Evolutionary conservation across 2,113 vertebrate species (phyloP).

Genomic region (Vicugna pacos): DNA sequence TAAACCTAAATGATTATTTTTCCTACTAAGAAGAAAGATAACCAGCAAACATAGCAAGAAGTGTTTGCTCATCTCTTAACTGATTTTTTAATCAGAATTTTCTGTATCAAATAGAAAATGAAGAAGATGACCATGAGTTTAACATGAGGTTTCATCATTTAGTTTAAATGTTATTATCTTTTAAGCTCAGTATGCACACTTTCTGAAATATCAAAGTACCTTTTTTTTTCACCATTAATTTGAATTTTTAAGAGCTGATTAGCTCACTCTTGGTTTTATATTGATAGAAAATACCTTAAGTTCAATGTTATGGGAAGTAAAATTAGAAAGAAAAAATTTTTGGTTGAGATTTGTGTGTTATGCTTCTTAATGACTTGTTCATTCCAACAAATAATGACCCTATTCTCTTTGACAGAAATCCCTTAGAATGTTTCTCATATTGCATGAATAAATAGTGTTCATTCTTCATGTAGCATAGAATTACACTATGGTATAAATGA

Average conservation of each 20-base stretch:
- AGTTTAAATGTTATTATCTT: background rate
- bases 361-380: conserved; percentile 54
- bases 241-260: background rate
- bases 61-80: background rate
- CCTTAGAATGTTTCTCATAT: conserved; percentile 67
- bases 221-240: background rate
- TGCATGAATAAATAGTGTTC: conserved; percentile 74
- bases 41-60: background rate
- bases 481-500: conserved; percentile 72
- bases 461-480: conserved; percentile 71
- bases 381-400: conserved; percentile 68
- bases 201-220: background rate
- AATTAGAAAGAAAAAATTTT: conserved; percentile 45
- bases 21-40: background rate
- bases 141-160: background rate
- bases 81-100: background rate
- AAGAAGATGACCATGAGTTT: background rate
- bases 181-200: background rate
- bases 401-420: conserved; percentile 74
- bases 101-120: background rate
- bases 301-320: background rate
- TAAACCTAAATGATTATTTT: background rate
- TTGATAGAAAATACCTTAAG: background rate
- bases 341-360: conserved; percentile 56
- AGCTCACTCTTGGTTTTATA: background rate